phyloP scores from a whole-genome alignment of 2,888 invertebrate genomes.

The Mimachlamys varia region DNA sequence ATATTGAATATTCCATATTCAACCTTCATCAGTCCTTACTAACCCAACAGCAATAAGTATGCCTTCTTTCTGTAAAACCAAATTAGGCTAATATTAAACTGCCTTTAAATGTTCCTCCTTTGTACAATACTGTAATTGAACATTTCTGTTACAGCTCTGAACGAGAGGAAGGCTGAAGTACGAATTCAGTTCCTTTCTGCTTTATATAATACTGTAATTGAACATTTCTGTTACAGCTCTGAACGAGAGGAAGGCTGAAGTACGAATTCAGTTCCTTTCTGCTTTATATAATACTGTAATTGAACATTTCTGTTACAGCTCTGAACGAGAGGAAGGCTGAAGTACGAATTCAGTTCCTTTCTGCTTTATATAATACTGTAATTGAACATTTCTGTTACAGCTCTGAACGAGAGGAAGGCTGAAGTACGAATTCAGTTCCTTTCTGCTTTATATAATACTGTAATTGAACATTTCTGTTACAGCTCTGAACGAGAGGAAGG shows the following conservation, averaged over 20 bases:
- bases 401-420: conserved; percentile 98
- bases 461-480: conserved; percentile 56
- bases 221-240: conserved; percentile 86
- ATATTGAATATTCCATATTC: too few species aligned
- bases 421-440: conserved; percentile 98
- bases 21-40: too few species aligned
- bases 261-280: conserved; percentile 96
- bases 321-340: conserved; percentile 99
- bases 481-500: conserved; percentile 98
- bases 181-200: conserved; percentile 95
- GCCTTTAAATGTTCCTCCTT: not conserved
- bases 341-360: conserved; percentile 97
- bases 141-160: conserved; percentile 87
- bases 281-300: not conserved
- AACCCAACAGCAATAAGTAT: too few species aligned
- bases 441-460: not conserved
- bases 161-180: conserved; percentile 99
- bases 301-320: conserved; percentile 84
- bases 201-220: not conserved
- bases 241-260: conserved; percentile 99
- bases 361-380: not conserved
- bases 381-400: conserved; percentile 82
- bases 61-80: too few species aligned
- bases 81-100: too few species aligned
- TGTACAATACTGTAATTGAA: not conserved